These are phyloP conservation scores for Salvelinus fontinalis DNA, from an alignment of 2,113 vertebrate genomes.

Conservation along the genomic window DNA sequence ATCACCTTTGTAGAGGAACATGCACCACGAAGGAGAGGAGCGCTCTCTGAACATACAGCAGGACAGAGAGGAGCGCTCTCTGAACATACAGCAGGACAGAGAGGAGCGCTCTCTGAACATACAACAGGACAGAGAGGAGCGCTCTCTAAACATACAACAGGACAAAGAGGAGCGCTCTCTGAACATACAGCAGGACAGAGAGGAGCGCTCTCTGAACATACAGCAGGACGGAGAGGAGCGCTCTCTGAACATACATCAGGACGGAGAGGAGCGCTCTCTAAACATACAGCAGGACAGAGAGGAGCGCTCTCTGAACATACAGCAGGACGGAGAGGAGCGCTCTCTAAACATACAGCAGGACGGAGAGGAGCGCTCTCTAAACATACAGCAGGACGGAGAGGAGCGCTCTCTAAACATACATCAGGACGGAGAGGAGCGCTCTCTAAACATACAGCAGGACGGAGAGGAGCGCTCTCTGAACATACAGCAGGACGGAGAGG, in stretches of 20 bases:
- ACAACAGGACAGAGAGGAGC: slow-evolving; percentile 13
- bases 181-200: background rate
- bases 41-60: slow-evolving; percentile 6
- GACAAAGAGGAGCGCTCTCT: too few species aligned
- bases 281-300: slow-evolving; percentile 8
- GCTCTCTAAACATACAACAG: background rate
- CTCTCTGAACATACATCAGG: background rate
- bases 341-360: too few species aligned
- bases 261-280: too few species aligned
- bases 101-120: slow-evolving; percentile 33
- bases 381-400: slow-evolving; percentile 15
- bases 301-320: slow-evolving; percentile 26
- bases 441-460: too few species aligned
- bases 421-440: too few species aligned
- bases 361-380: too few species aligned
- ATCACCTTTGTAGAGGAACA: background rate
- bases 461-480: slow-evolving; percentile 39
- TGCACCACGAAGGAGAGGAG: slow-evolving; percentile 27
- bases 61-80: too few species aligned
- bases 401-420: slow-evolving; percentile 21
- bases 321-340: slow-evolving; percentile 27
- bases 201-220: slow-evolving; percentile 26
- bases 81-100: background rate
- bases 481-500: too few species aligned
- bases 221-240: slow-evolving; percentile 18